phyloP scores from a whole-genome alignment of 2,797 vertebrate species.

The Sebastolobus altivelis region DNA sequence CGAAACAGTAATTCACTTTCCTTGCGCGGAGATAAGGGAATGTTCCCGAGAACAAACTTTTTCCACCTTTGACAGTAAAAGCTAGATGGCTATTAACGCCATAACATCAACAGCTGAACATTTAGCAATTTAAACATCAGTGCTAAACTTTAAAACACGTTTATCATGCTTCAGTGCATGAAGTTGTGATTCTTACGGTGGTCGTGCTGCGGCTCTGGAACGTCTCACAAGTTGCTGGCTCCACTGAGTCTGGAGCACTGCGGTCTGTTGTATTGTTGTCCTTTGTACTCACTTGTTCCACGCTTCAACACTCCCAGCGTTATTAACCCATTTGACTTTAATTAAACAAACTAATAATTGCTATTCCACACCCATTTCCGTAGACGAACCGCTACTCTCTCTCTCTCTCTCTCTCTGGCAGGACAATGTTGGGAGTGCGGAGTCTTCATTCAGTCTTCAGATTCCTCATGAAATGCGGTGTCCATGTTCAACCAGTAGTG shows the following conservation, averaged over 20 bases:
- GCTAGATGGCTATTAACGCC: background rate
- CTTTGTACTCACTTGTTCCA: slow-evolving; percentile 61
- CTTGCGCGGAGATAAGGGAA: slow-evolving; percentile 1
- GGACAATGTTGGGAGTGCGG: slow-evolving; percentile 12
- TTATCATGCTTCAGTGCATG: slow-evolving; percentile 14
- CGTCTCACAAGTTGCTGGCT: slow-evolving; percentile 85
- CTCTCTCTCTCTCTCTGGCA: background rate
- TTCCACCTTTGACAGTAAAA: background rate
- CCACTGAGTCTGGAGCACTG: slow-evolving; percentile 83
- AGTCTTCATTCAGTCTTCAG: slow-evolving; percentile 32
- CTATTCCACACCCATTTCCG: slow-evolving; percentile 15
- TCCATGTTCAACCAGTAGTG: slow-evolving; percentile 39
- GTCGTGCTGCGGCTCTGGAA: slow-evolving; percentile 82
- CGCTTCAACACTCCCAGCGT: slow-evolving; percentile 19
- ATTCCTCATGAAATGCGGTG: background rate
- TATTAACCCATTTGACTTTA: slow-evolving; percentile 38
- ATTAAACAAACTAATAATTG: slow-evolving; percentile 23
- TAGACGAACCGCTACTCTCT: background rate
- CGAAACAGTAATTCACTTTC: background rate
- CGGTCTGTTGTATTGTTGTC: slow-evolving; percentile 64
- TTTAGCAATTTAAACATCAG: rapidly evolving
- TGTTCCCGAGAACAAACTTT: slow-evolving; percentile 9
- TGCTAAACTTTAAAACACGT: rapidly evolving
- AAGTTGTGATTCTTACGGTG: slow-evolving; percentile 57
- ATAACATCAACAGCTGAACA: rapidly evolving